Evolutionary conservation across 2,797 vertebrate genomes (phyloP).

Genomic region (Artibeus lituratus): DNA sequence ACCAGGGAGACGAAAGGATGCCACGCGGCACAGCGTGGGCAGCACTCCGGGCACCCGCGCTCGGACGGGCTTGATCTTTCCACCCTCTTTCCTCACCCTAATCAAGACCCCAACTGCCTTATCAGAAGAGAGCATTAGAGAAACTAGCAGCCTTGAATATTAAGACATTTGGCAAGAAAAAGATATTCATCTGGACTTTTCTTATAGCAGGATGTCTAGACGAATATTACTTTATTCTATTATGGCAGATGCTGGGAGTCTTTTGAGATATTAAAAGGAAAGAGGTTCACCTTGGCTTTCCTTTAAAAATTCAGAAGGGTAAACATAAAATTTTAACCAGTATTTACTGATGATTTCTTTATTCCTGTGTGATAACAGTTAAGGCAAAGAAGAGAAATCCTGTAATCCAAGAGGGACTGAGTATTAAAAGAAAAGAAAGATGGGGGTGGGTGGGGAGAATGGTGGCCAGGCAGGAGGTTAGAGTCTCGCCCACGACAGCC

Average conservation of each 20-base stretch:
- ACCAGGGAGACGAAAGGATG: background rate
- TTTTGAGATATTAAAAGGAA: slow-evolving; percentile 41
- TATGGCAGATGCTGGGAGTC: background rate
- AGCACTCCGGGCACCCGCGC: background rate
- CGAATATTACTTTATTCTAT: slow-evolving; percentile 22
- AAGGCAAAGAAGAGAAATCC: background rate
- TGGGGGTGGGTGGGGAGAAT: background rate
- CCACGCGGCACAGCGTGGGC: background rate
- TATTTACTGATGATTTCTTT: slow-evolving; percentile 37
- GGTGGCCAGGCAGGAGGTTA: background rate
- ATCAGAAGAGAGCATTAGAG: background rate
- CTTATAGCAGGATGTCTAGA: slow-evolving; percentile 35
- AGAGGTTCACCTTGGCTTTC: slow-evolving; percentile 53
- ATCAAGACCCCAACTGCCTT: background rate
- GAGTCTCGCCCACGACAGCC: rapidly evolving
- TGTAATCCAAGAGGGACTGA: background rate
- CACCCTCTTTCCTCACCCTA: background rate
- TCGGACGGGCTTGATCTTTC: background rate
- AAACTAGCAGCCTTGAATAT: slow-evolving; percentile 5
- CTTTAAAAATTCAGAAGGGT: slow-evolving; percentile 60
- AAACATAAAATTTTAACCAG: slow-evolving; percentile 66
- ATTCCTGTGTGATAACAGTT: background rate
- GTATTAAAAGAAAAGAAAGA: background rate
- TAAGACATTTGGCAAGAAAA: slow-evolving; percentile 35
- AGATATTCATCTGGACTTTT: background rate